Base-by-base conservation (phyloP, 2,888 invertebrate species). In the Dendrolimus pini region DNA sequence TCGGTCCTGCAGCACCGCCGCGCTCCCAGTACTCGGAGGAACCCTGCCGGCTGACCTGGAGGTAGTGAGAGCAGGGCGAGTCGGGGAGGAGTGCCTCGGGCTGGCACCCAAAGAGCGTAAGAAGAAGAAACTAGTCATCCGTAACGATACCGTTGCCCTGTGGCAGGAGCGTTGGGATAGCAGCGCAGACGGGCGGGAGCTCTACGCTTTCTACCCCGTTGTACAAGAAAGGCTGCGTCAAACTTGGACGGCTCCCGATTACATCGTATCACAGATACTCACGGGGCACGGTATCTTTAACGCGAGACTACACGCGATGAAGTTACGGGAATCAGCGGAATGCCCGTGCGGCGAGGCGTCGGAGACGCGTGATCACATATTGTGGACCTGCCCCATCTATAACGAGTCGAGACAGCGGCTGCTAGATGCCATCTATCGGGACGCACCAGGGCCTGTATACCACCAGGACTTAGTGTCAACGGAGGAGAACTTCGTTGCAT, bases 31-130 rank as follows among this genome's bases (percentile, higher is more conserved):
- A 0, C 10, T 72, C 0, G 70, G 69, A 0, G 68, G 69, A 1
- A 70, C 70, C 9, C 60, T 71, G 53, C 70, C 71, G 8, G 66
- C 63, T 7, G 68, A 69, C 57, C 62, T 67, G 47, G 66, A 66
- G 53, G 68, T 69, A 10, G 14, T 55, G 2, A 60, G 62, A n/a
- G 66, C 65, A 7, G 70, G 65, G 56, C 13, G 59, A 9, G 0
- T 62, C 57, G 65, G 63, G 57, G 55, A 47, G 12, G 53, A 61
- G 1, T 62, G 63, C 59, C 53, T 41, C 6, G 53, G 53, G 10
- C 13, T 54, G 0, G 55, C 41, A 9, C 9, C 56, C 9, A 56
- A 52, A 18, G 7, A 56, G 0, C 57, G 18, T 8, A 54, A 30
- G 54, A 13, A 58, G 30, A 9, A 14, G 10, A 1, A 53, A 9